Conservation (phyloP, 37 sponge, comb jelly and placozoan genomes). For the Ephydatia muelleri region DNA sequence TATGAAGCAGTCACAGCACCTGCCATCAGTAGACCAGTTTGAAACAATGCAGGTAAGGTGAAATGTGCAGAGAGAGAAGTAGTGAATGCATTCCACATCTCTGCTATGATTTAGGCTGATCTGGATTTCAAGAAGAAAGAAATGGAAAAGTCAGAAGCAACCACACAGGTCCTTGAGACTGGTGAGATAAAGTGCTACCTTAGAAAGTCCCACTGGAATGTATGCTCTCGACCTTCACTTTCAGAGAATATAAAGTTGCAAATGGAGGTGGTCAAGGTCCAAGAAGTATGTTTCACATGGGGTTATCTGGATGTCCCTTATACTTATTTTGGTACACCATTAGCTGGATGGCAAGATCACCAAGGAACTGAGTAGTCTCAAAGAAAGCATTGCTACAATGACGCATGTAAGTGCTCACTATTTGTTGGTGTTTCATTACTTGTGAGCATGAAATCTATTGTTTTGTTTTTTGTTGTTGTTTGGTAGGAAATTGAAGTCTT, state of each 20-base stretch:
- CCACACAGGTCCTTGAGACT: constrained; percentile 59
- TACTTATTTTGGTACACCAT: not conserved
- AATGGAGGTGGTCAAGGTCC: constrained; percentile 67
- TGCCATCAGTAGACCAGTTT: constrained; percentile 58
- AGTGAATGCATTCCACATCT: not conserved
- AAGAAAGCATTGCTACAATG: constrained; percentile 64
- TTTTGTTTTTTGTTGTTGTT: constrained; percentile 2
- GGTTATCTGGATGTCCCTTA: not conserved
- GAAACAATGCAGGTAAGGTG: constrained; percentile 68
- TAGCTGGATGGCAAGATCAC: constrained; percentile 89
- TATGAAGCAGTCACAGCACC: constrained; percentile 66
- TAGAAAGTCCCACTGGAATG: not conserved
- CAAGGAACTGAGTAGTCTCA: constrained; percentile 66
- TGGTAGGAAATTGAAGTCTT: constrained; percentile 62
- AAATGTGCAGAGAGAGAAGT: not conserved
- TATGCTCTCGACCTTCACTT: not conserved
- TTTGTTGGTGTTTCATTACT: not conserved
- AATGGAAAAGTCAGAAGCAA: constrained; percentile 83
- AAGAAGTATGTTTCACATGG: constrained; percentile 48
- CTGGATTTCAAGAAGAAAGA: constrained; percentile 84
- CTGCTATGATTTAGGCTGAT: constrained; percentile 64
- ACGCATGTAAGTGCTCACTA: constrained; percentile 20
- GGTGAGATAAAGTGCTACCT: constrained; percentile 16
- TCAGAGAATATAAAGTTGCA: constrained; percentile 65
- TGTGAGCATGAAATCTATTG: not conserved